Base-by-base conservation (phyloP, 1,140 invertebrate genomes). In the Pemphigus obesinymphae region DNA sequence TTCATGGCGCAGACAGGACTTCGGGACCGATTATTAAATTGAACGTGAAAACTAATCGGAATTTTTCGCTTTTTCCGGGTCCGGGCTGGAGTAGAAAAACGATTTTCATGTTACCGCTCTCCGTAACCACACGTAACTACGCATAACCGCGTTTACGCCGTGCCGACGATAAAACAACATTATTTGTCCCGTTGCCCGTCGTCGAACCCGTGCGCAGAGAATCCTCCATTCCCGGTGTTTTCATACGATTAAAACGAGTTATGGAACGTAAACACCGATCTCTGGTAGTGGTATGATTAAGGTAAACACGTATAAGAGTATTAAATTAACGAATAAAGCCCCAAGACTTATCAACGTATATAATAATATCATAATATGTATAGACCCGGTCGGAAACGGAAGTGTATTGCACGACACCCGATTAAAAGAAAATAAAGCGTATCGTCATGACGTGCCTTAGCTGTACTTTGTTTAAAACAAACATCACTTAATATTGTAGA, bases 21-120 rank as follows among this genome's bases (percentile, higher is more conserved):
- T n/a, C 26, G 45, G 45, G 45, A 43, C 45, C 72, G 72, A 75
- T 75, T 75, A 75, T 75, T 75, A 75, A 75, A 75, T 75, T 75
- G 45, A 75, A 75, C 72, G 72, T 53, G 45, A 75, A 53, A 53
- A 53, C 72, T 50, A 53, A 50, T 75, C 72, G 72, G 72, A 50
- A 75, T 53, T 75, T 75, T 15, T 40, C 43, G 2, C 70, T 48
- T 73, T 26, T 45, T 13, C 43, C 11, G 43, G 23, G 37, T 40
- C 23, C 31, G 7, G 10, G 17, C 45, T 15, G 29, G 29, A 29
- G 43, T 10, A 72, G 68, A 23, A 68, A 68, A 66, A 34, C 61
- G 61, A 37, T 66, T 66, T 66, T 11, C 6, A 10, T n/a, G 31
- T 29, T 29, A 10, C 17, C 13, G 37, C 37, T 10, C 1, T 20